phyloP scores from a whole-genome alignment of 2,888 invertebrate genomes.

The Nasonovia ribisnigri region DNA sequence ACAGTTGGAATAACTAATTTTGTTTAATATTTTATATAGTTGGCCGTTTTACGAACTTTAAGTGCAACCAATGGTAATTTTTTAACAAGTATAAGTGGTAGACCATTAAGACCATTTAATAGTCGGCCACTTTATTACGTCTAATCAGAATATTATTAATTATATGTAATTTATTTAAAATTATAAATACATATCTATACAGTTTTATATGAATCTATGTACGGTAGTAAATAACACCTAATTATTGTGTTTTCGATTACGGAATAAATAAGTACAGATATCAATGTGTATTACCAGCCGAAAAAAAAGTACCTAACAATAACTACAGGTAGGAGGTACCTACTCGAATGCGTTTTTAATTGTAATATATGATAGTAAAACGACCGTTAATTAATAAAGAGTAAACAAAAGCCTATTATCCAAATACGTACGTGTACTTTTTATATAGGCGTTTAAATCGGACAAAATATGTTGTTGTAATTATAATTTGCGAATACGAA shows the following conservation, averaged over 20 bases:
- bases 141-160: not conserved
- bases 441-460: not conserved
- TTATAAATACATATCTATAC: not conserved
- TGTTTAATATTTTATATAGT: not conserved
- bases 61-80: not conserved
- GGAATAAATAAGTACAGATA: not conserved
- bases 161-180: not conserved
- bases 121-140: constrained; percentile 4
- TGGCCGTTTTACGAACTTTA: not conserved
- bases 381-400: not conserved
- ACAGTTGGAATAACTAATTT: not conserved
- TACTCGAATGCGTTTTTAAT: not conserved
- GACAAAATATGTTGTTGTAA: not conserved
- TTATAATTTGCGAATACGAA: not conserved
- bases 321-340: not conserved
- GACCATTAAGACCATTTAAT: not conserved
- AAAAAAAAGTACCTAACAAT: not conserved
- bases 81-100: not conserved
- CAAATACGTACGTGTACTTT: not conserved
- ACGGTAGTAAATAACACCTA: not conserved
- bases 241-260: not conserved
- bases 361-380: not conserved
- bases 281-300: not conserved
- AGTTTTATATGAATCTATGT: not conserved
- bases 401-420: not conserved